Evolutionary conservation across 1,140 invertebrate species (phyloP), one percentile per base, ranked within the genome.

Genomic region (Drosophila mayri): DNA sequence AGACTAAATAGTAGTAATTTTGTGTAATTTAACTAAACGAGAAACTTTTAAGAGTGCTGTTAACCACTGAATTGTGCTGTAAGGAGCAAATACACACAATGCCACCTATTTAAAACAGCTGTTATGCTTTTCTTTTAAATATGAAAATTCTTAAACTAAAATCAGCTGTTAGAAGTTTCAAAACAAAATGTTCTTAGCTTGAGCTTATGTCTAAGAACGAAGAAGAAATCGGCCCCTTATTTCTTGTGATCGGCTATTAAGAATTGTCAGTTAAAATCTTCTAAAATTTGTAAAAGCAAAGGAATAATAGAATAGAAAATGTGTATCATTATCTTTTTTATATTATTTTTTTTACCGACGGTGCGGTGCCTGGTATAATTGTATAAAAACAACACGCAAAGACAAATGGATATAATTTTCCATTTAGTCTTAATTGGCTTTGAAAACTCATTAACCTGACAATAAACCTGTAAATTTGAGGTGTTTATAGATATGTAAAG

Each of bases 401-500:
- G n/a, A 32, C 28, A 35, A 52, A 35, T 20, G 18, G 28, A 20
- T 18, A 4, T 14, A 20, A 52, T 32, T 32, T 35, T 52, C 49
- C 49, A 32, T 50, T 32, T 32, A 50, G n/a, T 18, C 28, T 32
- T 50, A 32, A 32, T 30, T 50, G 28, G 28, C 28, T 32, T 50
- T 18, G 28, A 50, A 14, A 50, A 50, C 47, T 50, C n/a, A 30
- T 32, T 50, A 32, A 30, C n/a, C 47, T 50, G 18, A 50, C 28
- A 18, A 14, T 18, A 18, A 32, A 47, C 44, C 14, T 16, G 44
- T 1, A 25, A 25, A 14, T 47, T 25, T 16, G 16, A 25, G 8
- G 3, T 16, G 4, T 41, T 18, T 38, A 2, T 38, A 38, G 4
- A 37, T 7, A n/a, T n/a, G n/a, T n/a, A n/a, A n/a, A n/a, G n/a